Percentiles rank a stretch among this genome's conserved stretches.
phyloP scores from a whole-genome alignment of 2,797 vertebrate genomes.

The Peromyscus attwateri region DNA sequence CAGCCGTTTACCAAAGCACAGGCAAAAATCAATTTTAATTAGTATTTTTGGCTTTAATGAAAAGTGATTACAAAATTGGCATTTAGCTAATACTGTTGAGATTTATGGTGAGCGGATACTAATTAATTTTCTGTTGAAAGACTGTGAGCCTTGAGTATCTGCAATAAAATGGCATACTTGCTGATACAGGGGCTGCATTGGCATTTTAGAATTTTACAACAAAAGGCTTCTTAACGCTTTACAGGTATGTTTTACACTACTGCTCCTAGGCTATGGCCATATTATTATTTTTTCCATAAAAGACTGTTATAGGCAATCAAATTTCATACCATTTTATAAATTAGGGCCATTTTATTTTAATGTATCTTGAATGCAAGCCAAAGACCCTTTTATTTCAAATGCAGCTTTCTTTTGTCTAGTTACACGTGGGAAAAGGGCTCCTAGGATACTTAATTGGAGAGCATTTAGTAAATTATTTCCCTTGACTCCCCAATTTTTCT shows the following conservation, averaged over 20 bases:
- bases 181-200: conserved; percentile 87
- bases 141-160: conserved; percentile 88
- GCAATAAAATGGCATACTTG: conserved; percentile 88
- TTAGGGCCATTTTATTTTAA: conserved; percentile 75
- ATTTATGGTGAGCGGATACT: conserved; percentile 89
- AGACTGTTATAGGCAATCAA: conserved; percentile 74
- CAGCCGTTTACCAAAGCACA: conserved; percentile 88
- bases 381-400: conserved; percentile 75
- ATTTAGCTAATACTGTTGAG: conserved; percentile 90
- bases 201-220: conserved; percentile 87
- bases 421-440: conserved; percentile 17
- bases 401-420: conserved; percentile 77
- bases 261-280: conserved; percentile 82
- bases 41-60: conserved; percentile 92
- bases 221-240: conserved; percentile 86
- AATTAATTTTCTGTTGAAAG: conserved; percentile 92
- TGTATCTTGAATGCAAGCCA: conserved; percentile 80
- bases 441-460: conserved; percentile 59
- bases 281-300: conserved; percentile 84
- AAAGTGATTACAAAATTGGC: conserved; percentile 92
- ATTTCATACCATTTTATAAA: conserved; percentile 80
- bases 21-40: conserved; percentile 93
- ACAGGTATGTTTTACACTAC: conserved; percentile 86
- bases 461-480: conserved; percentile 64
- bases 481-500: conserved; percentile 26